A percentile compares a stretch with the other conserved stretches of the same genome.
These are phyloP conservation scores for Drosophila serrata DNA, from an alignment of 1,140 invertebrate genomes.

Conservation along the genomic window DNA sequence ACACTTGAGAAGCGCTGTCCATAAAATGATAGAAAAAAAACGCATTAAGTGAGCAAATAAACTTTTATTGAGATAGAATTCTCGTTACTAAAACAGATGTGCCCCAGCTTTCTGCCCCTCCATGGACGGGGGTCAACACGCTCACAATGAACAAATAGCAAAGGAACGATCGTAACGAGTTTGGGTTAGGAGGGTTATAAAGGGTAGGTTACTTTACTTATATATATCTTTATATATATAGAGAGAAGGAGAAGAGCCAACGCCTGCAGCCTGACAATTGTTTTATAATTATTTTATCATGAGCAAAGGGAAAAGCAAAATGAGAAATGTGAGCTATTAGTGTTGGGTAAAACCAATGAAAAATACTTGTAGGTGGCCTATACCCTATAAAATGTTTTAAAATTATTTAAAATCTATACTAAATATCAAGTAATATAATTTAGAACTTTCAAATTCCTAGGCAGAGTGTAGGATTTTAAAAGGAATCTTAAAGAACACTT, in stretches of 20 bases:
- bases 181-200: neutral
- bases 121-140: constrained; percentile 15
- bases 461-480: no score
- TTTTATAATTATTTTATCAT: constrained; percentile 77
- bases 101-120: constrained; percentile 26
- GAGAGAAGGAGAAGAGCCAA: constrained; percentile 2
- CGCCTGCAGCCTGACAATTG: constrained; percentile 65
- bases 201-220: neutral
- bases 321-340: neutral
- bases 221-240: neutral
- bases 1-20: constrained; percentile 60
- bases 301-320: constrained; percentile 17
- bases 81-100: constrained; percentile 65
- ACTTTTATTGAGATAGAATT: constrained; percentile 59
- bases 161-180: constrained; percentile 21
- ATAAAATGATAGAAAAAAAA: constrained; percentile 66
- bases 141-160: constrained; percentile 36
- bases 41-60: constrained; percentile 65
- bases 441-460: neutral
- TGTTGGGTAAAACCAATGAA: neutral
- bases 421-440: neutral
- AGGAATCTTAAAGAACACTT: rapidly evolving
- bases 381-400: neutral
- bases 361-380: neutral
- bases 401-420: neutral